phyloP scores from a whole-genome alignment of 1,140 invertebrate species.

The Brachionus manjavacas region DNA sequence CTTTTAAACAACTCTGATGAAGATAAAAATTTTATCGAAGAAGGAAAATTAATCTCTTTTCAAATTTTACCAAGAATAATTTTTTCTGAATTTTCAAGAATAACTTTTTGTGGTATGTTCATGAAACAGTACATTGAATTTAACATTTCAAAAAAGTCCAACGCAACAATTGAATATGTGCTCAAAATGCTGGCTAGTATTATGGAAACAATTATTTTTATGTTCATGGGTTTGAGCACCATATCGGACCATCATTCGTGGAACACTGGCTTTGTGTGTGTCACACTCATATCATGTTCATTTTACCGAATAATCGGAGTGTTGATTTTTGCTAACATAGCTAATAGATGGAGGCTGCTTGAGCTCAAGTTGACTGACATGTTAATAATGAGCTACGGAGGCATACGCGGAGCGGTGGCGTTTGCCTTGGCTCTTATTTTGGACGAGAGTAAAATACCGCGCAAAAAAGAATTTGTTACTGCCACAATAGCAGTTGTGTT shows the following conservation, averaged over 20 bases:
- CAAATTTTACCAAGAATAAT: constrained; percentile 63
- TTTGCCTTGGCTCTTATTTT: constrained; percentile 91
- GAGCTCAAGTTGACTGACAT: constrained; percentile 79
- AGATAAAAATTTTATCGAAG: no score
- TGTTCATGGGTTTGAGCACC: constrained; percentile 94
- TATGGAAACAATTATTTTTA: constrained; percentile 95
- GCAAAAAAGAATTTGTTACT: constrained; percentile 79
- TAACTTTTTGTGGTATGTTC: constrained; percentile 95
- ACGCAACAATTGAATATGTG: constrained; percentile 93
- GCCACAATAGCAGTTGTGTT: constrained; percentile 96
- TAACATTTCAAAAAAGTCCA: constrained; percentile 94
- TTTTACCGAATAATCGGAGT: constrained; percentile 80
- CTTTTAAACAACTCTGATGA: no score
- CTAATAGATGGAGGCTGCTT: constrained; percentile 82
- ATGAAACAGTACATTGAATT: constrained; percentile 98
- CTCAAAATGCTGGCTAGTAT: constrained; percentile 82
- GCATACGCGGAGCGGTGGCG: constrained; percentile 89
- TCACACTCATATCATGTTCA: constrained; percentile 89
- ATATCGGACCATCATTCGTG: constrained; percentile 86
- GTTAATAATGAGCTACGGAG: constrained; percentile 98
- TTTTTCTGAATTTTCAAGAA: constrained; percentile 69
- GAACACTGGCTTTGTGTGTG: constrained; percentile 88
- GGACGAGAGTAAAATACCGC: constrained; percentile 61
- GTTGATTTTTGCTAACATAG: constrained; percentile 74
- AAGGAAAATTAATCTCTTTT: no score